Percentiles rank a stretch among this genome's conserved stretches.
phyloP scores from a whole-genome alignment of 2,113 vertebrate species.

The Procavia capensis region DNA sequence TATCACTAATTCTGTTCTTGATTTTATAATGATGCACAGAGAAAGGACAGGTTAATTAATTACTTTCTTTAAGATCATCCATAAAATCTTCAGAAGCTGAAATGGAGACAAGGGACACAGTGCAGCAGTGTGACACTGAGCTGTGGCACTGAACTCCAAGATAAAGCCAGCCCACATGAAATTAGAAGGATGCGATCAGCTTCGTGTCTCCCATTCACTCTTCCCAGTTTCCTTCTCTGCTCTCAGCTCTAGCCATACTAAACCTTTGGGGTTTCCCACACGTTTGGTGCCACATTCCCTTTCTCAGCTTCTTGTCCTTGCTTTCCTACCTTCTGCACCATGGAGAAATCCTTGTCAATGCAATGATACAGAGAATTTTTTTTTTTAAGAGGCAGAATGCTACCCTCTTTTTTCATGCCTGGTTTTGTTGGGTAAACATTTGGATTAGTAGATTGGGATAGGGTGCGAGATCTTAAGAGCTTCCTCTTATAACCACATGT shows the following conservation, averaged over 20 bases:
- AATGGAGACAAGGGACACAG: not conserved
- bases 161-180: not conserved
- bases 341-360: not conserved
- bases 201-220: not conserved
- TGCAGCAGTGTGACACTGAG: too few species aligned
- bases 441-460: not conserved
- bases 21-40: not conserved
- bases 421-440: constrained; percentile 4
- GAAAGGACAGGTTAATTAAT: not conserved
- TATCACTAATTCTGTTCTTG: not conserved
- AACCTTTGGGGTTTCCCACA: not conserved
- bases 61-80: not conserved
- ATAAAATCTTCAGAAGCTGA: not conserved
- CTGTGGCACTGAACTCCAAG: not conserved
- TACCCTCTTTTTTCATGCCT: not conserved
- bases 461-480: not conserved
- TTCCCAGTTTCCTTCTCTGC: not conserved
- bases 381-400: not conserved
- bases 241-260: not conserved
- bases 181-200: not conserved
- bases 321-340: not conserved
- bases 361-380: not conserved
- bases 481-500: not conserved
- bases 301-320: not conserved
- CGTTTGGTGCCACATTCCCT: not conserved